phyloP scores from a whole-genome alignment of 2,113 vertebrate species.

The Zootoca vivipara region DNA sequence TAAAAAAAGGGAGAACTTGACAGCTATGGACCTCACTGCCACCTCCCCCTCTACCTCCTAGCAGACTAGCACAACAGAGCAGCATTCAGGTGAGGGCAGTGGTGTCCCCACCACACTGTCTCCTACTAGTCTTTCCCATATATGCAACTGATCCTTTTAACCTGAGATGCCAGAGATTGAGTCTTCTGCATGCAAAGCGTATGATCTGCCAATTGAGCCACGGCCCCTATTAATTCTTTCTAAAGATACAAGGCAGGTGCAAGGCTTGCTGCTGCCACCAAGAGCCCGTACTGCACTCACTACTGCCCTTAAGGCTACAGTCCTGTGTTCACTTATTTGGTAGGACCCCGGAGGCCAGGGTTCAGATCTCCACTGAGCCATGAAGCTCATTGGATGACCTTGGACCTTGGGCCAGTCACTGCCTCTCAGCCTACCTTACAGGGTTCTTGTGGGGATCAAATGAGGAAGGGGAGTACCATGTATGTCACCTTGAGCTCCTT shows the following conservation, averaged over 20 bases:
- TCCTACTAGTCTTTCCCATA: not conserved
- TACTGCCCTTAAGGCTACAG: not conserved
- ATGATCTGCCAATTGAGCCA: not conserved
- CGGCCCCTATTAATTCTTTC: not conserved
- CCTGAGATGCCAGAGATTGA: not conserved
- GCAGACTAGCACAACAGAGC: too few relatives aligned
- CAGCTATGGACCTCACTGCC: too few relatives aligned
- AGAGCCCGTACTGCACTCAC: not conserved
- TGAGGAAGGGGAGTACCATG: too few relatives aligned
- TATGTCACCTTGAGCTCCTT: too few relatives aligned
- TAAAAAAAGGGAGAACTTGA: too few relatives aligned
- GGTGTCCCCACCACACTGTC: not conserved
- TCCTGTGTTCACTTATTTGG: not conserved
- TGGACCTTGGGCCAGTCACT: too few relatives aligned
- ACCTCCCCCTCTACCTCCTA: too few relatives aligned
- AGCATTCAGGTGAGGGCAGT: not conserved
- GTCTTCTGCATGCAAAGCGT: not conserved
- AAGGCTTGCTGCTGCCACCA: not conserved
- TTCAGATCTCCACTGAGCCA: too few relatives aligned
- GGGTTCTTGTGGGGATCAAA: too few relatives aligned
- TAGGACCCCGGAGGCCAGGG: not conserved
- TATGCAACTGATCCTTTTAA: not conserved
- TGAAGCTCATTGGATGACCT: too few relatives aligned
- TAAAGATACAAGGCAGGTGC: not conserved
- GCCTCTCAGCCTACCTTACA: too few relatives aligned